phyloP scores from a whole-genome alignment of 2,888 invertebrate genomes.

The Parnassius smintheus region DNA sequence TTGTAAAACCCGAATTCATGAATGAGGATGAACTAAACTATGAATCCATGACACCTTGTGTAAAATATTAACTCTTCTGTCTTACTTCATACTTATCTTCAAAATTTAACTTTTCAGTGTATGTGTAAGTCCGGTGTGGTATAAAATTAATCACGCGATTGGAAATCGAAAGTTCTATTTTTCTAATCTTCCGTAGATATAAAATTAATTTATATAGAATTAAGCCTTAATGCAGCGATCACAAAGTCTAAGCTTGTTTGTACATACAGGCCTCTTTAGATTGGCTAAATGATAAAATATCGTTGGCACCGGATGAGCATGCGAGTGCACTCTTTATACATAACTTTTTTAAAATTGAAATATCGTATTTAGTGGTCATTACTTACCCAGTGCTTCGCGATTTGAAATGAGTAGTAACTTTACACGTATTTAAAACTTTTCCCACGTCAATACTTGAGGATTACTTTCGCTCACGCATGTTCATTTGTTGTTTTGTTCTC shows the following conservation, averaged over 20 bases:
- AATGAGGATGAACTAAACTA: conserved; percentile 16
- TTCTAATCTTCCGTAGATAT: conserved; percentile 19
- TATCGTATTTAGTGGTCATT: conserved; percentile 2
- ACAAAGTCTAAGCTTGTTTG: conserved; percentile 50
- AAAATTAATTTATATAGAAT: conserved; percentile 18
- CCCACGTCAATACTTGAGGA: conserved; percentile 30
- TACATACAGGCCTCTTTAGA: conserved; percentile 42
- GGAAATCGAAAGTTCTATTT: conserved; percentile 3
- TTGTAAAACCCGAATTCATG: conserved; percentile 12
- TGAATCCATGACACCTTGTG: conserved; percentile 18
- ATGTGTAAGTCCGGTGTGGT: conserved; percentile 23
- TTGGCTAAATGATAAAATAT: conserved; percentile 30
- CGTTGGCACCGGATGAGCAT: conserved; percentile 71
- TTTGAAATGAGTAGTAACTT: conserved; percentile 7
- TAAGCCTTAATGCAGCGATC: conserved; percentile 42
- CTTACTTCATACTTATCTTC: conserved; percentile 12
- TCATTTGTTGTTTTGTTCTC: conserved; percentile 67
- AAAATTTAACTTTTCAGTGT: conserved; percentile 10
- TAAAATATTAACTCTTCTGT: conserved; percentile 25
- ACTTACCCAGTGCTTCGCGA: conserved; percentile 11
- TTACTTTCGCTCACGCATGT: conserved; percentile 61
- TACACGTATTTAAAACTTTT: conserved; percentile 22
- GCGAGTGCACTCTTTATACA: conserved; percentile 52
- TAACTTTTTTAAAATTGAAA: conserved; percentile 8
- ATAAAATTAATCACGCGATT: conserved; percentile 13